phyloP scores from a whole-genome alignment of 1,140 invertebrate species.

The Stenopsyche tienmushanensis region DNA sequence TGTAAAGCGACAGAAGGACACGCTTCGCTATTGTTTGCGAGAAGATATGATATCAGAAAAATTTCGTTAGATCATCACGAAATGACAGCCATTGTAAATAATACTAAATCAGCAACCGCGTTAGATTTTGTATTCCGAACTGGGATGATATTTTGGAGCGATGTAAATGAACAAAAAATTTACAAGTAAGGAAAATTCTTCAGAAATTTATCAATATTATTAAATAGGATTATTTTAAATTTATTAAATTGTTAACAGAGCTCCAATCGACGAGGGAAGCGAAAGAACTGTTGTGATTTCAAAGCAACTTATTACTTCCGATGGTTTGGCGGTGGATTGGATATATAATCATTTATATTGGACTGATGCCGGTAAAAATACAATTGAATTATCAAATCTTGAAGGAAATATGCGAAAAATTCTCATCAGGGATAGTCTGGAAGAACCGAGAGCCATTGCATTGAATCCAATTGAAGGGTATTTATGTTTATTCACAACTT shows the following conservation, averaged over 20 bases:
- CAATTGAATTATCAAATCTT: conserved; percentile 85
- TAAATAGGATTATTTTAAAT: conserved; percentile 3
- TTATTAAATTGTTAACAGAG: conserved; percentile 54
- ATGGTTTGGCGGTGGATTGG: conserved; percentile 96
- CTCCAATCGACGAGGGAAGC: conserved; percentile 87
- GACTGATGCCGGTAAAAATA: conserved; percentile 90
- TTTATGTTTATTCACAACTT: conserved; percentile 43
- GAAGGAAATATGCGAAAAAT: conserved; percentile 88
- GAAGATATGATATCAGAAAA: conserved; percentile 85
- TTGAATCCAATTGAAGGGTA: conserved; percentile 92
- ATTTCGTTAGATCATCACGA: conserved; percentile 86
- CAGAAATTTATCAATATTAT: conserved; percentile 21
- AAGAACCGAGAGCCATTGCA: conserved; percentile 93
- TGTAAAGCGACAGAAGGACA: conserved; percentile 89
- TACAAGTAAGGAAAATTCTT: conserved; percentile 67
- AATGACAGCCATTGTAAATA: conserved; percentile 86
- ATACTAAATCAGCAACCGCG: conserved; percentile 82
- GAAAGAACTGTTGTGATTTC: conserved; percentile 79
- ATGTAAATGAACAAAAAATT: conserved; percentile 85
- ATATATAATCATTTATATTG: conserved; percentile 96
- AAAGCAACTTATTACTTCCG: conserved; percentile 82
- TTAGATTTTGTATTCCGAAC: conserved; percentile 88
- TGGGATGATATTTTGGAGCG: conserved; percentile 94
- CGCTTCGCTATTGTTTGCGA: conserved; percentile 79
- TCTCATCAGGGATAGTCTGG: conserved; percentile 77